Conservation (phyloP, 2,113 vertebrate genomes). For the Embiotoca jacksoni region DNA sequence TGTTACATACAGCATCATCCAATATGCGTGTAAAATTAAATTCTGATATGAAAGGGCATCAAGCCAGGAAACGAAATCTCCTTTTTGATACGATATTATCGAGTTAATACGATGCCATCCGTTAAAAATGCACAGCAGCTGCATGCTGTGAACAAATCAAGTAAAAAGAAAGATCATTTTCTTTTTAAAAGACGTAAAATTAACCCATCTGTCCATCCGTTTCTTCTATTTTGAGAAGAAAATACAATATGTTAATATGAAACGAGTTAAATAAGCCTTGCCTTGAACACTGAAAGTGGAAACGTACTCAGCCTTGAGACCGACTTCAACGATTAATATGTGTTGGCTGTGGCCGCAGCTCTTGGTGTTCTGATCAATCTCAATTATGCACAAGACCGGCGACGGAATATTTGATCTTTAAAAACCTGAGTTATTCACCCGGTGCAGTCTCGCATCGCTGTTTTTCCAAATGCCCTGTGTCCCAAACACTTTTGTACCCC, state of each 20-base stretch:
- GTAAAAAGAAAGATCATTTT: background rate
- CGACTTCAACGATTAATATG: constrained; percentile 25
- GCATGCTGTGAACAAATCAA: constrained; percentile 3
- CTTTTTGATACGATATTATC: background rate
- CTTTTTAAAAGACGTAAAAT: background rate
- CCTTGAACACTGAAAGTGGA: constrained; percentile 25
- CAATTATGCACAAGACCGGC: constrained; percentile 5
- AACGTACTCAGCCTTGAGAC: constrained; percentile 35
- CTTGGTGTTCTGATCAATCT: constrained; percentile 31
- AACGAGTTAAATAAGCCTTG: constrained; percentile 11
- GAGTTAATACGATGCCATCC: background rate
- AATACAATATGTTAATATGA: background rate
- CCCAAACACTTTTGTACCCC: background rate
- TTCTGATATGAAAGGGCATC: background rate
- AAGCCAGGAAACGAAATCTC: background rate
- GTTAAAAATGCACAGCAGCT: background rate
- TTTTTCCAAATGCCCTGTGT: constrained; percentile 12
- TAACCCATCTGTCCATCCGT: background rate
- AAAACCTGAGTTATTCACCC: constrained; percentile 9
- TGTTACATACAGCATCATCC: background rate
- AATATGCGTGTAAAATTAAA: constrained; percentile 1
- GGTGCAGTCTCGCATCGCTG: background rate
- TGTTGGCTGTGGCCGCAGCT: background rate
- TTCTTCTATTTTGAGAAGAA: background rate
- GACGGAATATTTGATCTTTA: constrained; percentile 20